These are phyloP conservation scores for Nipponia nippon DNA, from an alignment of 2,113 vertebrate species.

Conservation along the genomic window DNA sequence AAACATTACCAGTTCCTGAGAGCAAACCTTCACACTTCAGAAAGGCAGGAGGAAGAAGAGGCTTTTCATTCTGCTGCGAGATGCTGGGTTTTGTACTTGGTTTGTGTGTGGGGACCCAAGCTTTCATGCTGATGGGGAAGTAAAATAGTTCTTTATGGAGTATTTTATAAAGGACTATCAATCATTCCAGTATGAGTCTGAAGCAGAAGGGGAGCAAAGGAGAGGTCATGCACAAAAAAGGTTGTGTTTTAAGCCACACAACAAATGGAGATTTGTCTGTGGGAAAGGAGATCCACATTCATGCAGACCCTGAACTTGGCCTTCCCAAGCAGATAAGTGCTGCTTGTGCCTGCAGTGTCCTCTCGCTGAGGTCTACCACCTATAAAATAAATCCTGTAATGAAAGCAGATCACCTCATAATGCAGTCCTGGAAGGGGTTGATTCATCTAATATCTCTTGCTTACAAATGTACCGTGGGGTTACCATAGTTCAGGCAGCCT, in stretches of 20 bases:
- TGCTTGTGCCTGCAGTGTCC: not conserved
- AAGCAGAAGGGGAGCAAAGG: conserved; percentile 24
- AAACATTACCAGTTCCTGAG: not conserved
- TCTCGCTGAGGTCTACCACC: conserved; percentile 2
- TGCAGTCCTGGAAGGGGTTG: conserved; percentile 50
- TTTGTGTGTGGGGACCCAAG: not conserved
- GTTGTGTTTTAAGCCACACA: conserved; percentile 4
- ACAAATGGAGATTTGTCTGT: conserved; percentile 36
- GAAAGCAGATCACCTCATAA: conserved; percentile 66
- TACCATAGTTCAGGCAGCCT: conserved; percentile 78
- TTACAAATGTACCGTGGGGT: conserved; percentile 70
- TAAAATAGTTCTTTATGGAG: conserved; percentile 37
- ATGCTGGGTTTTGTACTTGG: not conserved
- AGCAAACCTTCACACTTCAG: not conserved
- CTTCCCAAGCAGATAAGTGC: not conserved
- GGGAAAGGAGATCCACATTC: conserved; percentile 44
- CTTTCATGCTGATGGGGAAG: conserved; percentile 23
- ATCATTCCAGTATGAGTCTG: conserved; percentile 40
- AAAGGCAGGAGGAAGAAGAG: not conserved
- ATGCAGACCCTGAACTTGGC: conserved; percentile 23
- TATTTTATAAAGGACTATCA: conserved; percentile 57
- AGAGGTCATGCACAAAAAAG: conserved; percentile 22
- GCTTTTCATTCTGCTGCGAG: not conserved
- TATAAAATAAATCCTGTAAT: conserved; percentile 60
- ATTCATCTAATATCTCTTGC: conserved; percentile 60